Evolutionary conservation across 2,888 invertebrate genomes (phyloP), one percentile per base, ranked within the genome.

Genomic region (Acleris cristana): DNA sequence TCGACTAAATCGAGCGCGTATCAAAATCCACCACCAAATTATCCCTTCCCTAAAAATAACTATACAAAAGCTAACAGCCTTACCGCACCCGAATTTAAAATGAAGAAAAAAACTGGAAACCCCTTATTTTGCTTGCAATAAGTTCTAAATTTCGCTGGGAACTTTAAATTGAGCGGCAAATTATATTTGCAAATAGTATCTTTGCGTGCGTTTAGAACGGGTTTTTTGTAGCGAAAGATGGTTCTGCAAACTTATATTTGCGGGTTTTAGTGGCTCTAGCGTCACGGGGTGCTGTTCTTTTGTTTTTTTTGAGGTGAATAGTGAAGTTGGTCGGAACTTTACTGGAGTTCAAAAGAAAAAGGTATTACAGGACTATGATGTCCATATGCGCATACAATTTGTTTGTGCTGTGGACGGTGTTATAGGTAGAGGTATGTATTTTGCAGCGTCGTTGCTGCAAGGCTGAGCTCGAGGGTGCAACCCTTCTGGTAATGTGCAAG

Each of bases 391-490:
- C 40, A 40, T 14, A 4, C 14, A 4, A 0, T 14, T 40, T 14
- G 14, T 14, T 40, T 34, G 34, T 10, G 1, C 14, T 40, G 40
- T 14, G 40, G 3, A 40, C 14, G 40, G 12, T 14, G 6, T 6
- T n/a, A 18, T 48, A 48, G 6, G 18, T n/a, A n/a, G 48, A 18
- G 18, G 18, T 18, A 18, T n/a, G 16, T 48, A 48, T 57, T 65
- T 18, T 65, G 66, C 66, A 66, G 52, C 19, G 45, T 57, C 56
- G n/a, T 56, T 19, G 19, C 55, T 64, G 49, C 63, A 56, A 45
- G 56, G 30, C 44, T 65, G 68, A 69, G 72, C 72, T 73, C 66
- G 83, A 84, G 89, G 90, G 88, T 82, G 55, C 73, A 76, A 83
- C 88, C 89, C 90, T 85, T 82, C 52, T 64, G 64, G 44, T 16